Conservation (phyloP, 2,797 vertebrate species). For the Pempheris klunzingeri region DNA sequence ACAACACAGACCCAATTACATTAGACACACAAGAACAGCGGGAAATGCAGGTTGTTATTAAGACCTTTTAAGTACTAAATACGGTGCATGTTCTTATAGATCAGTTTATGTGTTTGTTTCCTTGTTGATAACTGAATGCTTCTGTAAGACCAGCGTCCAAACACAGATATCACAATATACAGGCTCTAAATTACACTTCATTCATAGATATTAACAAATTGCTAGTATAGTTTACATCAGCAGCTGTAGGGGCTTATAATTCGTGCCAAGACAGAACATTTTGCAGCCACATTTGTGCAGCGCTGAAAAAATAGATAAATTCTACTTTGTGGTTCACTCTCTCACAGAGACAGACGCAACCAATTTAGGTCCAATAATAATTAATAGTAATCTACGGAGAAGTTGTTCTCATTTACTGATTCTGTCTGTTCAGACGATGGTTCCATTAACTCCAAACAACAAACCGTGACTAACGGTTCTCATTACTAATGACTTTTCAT, state of each 20-base stretch:
- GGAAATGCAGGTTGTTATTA: background rate
- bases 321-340: background rate
- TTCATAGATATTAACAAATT: no score
- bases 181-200: background rate
- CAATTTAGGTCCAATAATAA: background rate
- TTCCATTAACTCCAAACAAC: background rate
- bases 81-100: background rate
- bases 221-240: background rate
- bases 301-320: background rate
- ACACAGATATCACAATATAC: background rate
- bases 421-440: background rate
- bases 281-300: no score
- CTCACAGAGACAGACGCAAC: background rate
- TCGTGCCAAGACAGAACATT: background rate
- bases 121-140: background rate
- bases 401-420: no score
- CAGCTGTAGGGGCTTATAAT: background rate
- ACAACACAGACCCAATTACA: background rate
- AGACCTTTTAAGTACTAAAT: background rate
- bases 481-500: background rate
- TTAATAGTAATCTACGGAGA: background rate
- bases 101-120: background rate
- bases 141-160: background rate
- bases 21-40: conserved; percentile 3
- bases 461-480: background rate